Conservation (phyloP, 2,797 vertebrate genomes). For the Channa striata region DNA sequence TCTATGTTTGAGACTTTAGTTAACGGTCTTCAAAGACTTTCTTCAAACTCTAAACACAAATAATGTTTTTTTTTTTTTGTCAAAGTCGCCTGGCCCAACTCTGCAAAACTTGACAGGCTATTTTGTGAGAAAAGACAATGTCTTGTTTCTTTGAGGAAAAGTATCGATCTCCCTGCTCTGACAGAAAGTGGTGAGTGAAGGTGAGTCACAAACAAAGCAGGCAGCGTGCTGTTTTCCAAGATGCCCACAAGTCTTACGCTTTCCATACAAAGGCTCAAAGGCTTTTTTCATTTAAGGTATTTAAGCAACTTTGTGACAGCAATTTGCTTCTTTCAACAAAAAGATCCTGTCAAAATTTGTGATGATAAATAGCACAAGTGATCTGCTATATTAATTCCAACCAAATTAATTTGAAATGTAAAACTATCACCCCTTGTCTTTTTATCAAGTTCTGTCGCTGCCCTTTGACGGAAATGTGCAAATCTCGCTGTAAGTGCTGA, state of each 20-base stretch:
- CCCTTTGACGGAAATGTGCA: conserved; percentile 12
- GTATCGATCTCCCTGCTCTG: conserved; percentile 31
- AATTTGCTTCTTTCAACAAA: conserved; percentile 2
- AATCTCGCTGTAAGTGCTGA: conserved; percentile 29
- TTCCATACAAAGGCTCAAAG: background rate
- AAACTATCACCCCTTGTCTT: conserved; percentile 10
- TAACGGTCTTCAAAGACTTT: background rate
- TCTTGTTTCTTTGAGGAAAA: background rate
- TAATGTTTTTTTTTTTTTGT: conserved; percentile 9
- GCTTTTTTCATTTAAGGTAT: background rate
- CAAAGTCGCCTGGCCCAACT: background rate
- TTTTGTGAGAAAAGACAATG: conserved; percentile 8
- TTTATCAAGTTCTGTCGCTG: background rate
- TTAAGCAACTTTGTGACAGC: conserved; percentile 7
- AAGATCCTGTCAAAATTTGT: background rate
- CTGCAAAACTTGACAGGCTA: background rate
- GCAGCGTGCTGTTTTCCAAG: background rate
- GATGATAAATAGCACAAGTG: background rate
- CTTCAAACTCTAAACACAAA: background rate
- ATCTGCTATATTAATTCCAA: background rate
- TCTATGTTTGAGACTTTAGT: background rate
- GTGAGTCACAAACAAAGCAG: conserved; percentile 24
- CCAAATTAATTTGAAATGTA: background rate
- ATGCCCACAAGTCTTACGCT: conserved; percentile 1
- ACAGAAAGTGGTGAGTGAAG: conserved; percentile 12